Base-by-base conservation (phyloP, 1,140 invertebrate genomes). In the Teleopsis dalmanni region DNA sequence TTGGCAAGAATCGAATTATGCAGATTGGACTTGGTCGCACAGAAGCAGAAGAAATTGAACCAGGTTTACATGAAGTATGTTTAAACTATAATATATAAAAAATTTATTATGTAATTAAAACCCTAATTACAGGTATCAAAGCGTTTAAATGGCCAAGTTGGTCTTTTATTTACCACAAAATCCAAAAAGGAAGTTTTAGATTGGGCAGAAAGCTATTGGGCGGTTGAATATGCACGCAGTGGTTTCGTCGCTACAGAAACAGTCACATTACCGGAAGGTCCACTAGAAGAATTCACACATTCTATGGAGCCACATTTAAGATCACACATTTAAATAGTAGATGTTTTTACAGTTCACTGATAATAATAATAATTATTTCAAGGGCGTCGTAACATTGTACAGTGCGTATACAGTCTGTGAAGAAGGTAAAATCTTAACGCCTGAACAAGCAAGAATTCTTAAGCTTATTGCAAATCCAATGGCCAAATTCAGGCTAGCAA, bases 1-100 rank as follows among this genome's bases (percentile, higher is more conserved):
- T 98, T 75, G 95, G 94, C 6, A 99, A 98, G 78, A 98, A 97
- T 69, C 95, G 93, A 77, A 85, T 99, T 2, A 94, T 98, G 81
- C 82, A 84, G 27, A 72, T 97, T 37, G 95, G 90, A 33, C 75
- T 99, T 25, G 95, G 95, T 0, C 82, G 82, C 64, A 82, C 79
- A n/a, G 74, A 81, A 48, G 87, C 87, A 58, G 83, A 89, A 52
- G 95, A 98, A 81, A 74, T 86, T 46, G 78, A 84, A 55, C 78
- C 88, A 44, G 87, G 90, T 64, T 70, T 98, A 38, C 88, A 95
- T 67, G 81, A 89, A 68, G 80, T 81, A 68, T 60, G 33, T 37
- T 35, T 47, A 7, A 31, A 26, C 8, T 35, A n/a, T n/a, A n/a
- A n/a, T n/a, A n/a, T n/a, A n/a, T n/a, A n/a, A n/a, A n/a, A n/a